Conservation (phyloP, 1,140 invertebrate species). For the Dufourea novaeangliae region DNA sequence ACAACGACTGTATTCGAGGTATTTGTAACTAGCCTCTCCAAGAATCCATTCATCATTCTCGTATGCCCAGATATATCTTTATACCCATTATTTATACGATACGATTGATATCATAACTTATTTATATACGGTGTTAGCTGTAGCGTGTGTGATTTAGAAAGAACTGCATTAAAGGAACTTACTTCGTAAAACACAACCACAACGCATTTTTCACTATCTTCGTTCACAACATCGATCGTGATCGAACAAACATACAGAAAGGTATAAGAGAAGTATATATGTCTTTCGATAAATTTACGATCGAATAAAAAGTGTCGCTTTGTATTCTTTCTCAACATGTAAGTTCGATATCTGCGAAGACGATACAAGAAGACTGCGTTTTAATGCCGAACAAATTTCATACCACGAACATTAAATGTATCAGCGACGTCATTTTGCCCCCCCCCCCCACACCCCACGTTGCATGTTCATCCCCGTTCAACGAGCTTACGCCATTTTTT, state of each 20-base stretch:
- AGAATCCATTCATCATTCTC: neutral
- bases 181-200: too few species aligned
- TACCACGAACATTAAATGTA: too few species aligned
- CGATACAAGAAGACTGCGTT: too few species aligned
- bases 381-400: too few species aligned
- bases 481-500: neutral
- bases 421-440: neutral
- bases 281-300: neutral
- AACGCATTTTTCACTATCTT: neutral
- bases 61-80: too few species aligned
- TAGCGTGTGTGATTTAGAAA: neutral
- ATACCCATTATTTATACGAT: neutral
- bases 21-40: neutral
- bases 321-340: neutral
- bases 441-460: too few species aligned
- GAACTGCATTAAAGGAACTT: neutral
- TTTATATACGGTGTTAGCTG: constrained; percentile 5
- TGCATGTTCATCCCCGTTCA: neutral
- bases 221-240: neutral
- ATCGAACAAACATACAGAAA: neutral
- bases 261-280: too few species aligned
- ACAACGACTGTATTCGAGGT: too few species aligned
- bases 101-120: neutral
- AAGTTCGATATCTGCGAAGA: neutral
- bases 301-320: neutral